Evolutionary conservation across 1,140 invertebrate species (phyloP).

Genomic region (Drosophila bocqueti): DNA sequence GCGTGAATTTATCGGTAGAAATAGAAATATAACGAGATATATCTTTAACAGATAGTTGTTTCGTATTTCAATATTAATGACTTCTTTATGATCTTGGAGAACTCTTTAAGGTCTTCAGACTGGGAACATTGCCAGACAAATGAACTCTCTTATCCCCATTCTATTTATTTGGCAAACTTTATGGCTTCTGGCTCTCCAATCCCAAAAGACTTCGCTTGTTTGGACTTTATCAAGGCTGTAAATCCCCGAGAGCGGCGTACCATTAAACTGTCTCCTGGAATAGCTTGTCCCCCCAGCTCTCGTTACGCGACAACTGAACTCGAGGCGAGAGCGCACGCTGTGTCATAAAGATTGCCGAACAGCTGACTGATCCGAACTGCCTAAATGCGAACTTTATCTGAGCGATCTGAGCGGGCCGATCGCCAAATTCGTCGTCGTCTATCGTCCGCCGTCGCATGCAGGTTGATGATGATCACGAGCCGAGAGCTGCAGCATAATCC

Average conservation of each 20-base stretch:
- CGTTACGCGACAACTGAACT: conserved; percentile 4
- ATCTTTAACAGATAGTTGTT: neutral
- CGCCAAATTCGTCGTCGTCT: conserved; percentile 5
- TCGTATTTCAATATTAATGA: neutral
- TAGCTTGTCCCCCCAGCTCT: neutral
- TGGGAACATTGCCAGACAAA: conserved; percentile 4
- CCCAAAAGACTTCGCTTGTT: neutral
- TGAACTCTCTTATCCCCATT: conserved; percentile 3
- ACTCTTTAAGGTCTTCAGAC: neutral
- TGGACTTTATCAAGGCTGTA: conserved; percentile 20
- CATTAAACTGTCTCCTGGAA: conserved; percentile 46
- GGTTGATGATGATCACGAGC: conserved; percentile 50
- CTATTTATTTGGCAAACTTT: conserved; percentile 10
- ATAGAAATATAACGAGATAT: conserved; percentile 30
- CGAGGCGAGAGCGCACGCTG: conserved; percentile 33
- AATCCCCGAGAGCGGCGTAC: conserved; percentile 3
- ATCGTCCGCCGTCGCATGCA: conserved; percentile 31
- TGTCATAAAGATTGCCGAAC: conserved; percentile 46
- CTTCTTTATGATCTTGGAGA: neutral
- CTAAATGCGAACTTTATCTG: conserved; percentile 29
- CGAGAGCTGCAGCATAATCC: conserved; percentile 59
- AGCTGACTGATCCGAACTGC: conserved; percentile 42
- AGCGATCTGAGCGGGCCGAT: neutral
- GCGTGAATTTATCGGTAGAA: conserved; percentile 35
- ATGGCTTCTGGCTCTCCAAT: neutral